These are phyloP conservation scores for Anguilla marmorata DNA, from an alignment of 2,797 vertebrate genomes.

Conservation along the genomic window DNA sequence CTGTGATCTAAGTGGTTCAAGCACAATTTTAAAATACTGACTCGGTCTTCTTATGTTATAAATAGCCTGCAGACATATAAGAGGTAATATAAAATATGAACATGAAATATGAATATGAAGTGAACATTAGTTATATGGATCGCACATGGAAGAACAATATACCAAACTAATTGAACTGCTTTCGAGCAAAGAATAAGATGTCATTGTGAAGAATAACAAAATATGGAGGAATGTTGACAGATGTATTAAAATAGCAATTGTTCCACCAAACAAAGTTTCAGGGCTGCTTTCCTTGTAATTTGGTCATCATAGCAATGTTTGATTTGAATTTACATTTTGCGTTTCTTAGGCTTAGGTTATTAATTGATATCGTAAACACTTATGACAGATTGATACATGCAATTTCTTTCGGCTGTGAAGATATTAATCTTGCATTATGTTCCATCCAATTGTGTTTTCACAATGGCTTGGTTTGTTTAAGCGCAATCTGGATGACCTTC, in stretches of 20 bases:
- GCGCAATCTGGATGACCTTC: not conserved
- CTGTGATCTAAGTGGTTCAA: not conserved
- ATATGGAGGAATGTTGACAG: not conserved
- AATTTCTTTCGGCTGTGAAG: not conserved
- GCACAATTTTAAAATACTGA: not conserved
- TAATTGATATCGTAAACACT: not conserved
- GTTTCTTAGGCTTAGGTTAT: not conserved
- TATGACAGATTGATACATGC: slow-evolving; percentile 3
- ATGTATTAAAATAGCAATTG: not conserved
- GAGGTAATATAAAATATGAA: too few species aligned
- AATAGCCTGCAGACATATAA: not conserved
- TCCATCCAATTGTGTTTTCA: not conserved
- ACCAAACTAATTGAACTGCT: too few species aligned
- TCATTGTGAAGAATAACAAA: not conserved
- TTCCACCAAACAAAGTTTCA: not conserved
- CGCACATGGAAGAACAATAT: too few species aligned
- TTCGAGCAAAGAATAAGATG: not conserved
- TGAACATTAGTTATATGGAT: too few species aligned
- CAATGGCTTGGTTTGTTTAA: not conserved
- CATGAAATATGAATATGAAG: too few species aligned
- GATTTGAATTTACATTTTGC: not conserved
- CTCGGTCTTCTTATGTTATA: not conserved
- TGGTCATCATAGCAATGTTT: not conserved
- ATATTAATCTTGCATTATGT: not conserved
- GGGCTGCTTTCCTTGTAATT: not conserved